phyloP scores from a whole-genome alignment of 2,888 invertebrate species.

The Andrena flavipes region DNA sequence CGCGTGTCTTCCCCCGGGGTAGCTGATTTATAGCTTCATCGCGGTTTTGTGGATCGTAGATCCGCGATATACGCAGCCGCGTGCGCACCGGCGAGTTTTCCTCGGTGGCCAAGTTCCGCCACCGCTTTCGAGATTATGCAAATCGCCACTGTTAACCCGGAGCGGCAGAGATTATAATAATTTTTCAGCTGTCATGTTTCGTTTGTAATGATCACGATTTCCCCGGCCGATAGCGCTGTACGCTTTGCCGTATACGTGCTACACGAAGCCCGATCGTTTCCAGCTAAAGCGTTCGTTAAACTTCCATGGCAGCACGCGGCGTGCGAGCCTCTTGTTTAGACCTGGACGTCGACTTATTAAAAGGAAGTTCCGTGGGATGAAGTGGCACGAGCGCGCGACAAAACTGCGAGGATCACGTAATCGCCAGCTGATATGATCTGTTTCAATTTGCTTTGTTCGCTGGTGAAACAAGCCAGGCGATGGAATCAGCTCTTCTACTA shows the following conservation, averaged over 20 bases:
- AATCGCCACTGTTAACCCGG: constrained; percentile 56
- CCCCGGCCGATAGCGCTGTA: constrained; percentile 36
- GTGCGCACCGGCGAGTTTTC: constrained; percentile 37
- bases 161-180: constrained; percentile 54
- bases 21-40: constrained; percentile 83
- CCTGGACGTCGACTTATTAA: constrained; percentile 36
- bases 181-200: constrained; percentile 59
- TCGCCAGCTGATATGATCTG: constrained; percentile 27
- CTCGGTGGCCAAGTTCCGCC: constrained; percentile 23
- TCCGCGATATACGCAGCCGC: constrained; percentile 63
- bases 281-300: constrained; percentile 28
- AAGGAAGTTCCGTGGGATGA: constrained; percentile 21
- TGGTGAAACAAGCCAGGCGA: not conserved
- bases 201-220: constrained; percentile 57
- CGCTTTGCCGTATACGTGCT: constrained; percentile 23
- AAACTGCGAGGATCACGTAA: constrained; percentile 38
- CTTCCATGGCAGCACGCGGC: constrained; percentile 24
- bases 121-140: constrained; percentile 63
- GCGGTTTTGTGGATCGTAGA: constrained; percentile 67
- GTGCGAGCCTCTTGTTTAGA: constrained; percentile 14
- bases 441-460: not conserved
- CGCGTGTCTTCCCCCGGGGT: constrained; percentile 78
- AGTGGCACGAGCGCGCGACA: constrained; percentile 29
- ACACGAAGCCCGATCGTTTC: constrained; percentile 35
- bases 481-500: not conserved